Base-by-base conservation (phyloP, 2,797 vertebrate genomes). In the Hylomyscus alleni region DNA sequence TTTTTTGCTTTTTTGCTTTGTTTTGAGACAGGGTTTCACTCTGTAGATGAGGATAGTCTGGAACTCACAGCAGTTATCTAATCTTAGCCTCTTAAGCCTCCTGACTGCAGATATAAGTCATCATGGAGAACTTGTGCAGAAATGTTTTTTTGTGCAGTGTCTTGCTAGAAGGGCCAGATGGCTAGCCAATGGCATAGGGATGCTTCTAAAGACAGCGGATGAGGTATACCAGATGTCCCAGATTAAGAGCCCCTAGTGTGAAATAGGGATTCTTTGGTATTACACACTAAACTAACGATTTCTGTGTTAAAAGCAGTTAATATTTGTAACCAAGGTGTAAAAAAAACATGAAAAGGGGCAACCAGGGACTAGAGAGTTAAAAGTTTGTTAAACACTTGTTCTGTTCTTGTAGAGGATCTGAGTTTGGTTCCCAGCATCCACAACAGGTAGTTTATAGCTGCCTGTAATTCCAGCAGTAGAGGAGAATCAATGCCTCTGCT, bases 131-230 rank as follows among this genome's bases (percentile, higher is more conserved):
- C 29, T 47, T 40, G 44, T 7, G 6, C 58, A 13, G 29, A 54
- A 52, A 4, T 31, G 34, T 40, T 47, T 37, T 37, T 56, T 75
- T 91, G 11, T 3, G 58, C 24, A 24, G 34, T 82, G n/a, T 89
- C 72, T 95, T 87, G 54, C 37, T 77, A 8, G 31, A 40, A 83
- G 34, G 54, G 37, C 44, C 20, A 13, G 8, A 29, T 60, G 40
- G 20, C 19, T 65, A 86, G 3, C 4, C 60, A 60, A 6, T 3
- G 52, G 47, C 44, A 24, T 13, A 10, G 2, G 6, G 62, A 82
- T 4, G 37, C 26, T 1, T 47, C 72, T 34, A 0, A n/a, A 20
- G 75, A 17, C 26, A 0, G 26, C 22, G 31, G 62, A 22, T 5
- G 0, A 69, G 62, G 44, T 47, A 20, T 17, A 56, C 47, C 72